Conservation (phyloP, 1,140 invertebrate genomes). For the Heterodera carotae region DNA sequence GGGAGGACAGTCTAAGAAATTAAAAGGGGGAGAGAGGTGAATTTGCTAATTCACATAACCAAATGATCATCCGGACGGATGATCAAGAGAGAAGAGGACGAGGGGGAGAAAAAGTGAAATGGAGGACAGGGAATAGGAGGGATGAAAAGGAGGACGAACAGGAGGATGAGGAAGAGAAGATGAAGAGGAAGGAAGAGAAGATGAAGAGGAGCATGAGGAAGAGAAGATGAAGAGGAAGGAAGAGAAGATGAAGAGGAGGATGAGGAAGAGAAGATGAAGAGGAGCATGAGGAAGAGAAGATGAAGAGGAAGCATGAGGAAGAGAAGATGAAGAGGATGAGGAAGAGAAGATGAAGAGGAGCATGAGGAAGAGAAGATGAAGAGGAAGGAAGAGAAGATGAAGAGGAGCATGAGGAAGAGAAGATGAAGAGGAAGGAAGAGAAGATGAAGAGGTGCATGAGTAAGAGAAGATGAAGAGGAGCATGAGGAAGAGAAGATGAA, state of each 20-base stretch:
- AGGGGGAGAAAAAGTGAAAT: neutral
- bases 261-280: neutral
- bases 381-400: neutral
- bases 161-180: neutral
- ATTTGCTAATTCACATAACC: neutral
- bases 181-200: neutral
- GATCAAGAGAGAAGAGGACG: neutral
- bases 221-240: neutral
- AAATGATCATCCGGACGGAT: neutral
- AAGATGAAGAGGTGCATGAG: neutral
- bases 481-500: too few species aligned
- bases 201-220: neutral
- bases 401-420: neutral
- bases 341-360: neutral
- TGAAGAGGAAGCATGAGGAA: neutral
- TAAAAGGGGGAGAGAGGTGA: neutral
- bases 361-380: neutral
- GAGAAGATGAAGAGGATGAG: neutral
- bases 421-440: neutral
- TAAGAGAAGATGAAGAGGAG: too few species aligned
- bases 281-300: neutral
- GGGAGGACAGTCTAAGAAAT: neutral
- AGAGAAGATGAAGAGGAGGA: too few species aligned
- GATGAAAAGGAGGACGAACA: too few species aligned
- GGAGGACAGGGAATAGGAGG: too few species aligned